Base-by-base conservation (phyloP, 2,797 vertebrate genomes). In the Onychomys leucogaster region DNA sequence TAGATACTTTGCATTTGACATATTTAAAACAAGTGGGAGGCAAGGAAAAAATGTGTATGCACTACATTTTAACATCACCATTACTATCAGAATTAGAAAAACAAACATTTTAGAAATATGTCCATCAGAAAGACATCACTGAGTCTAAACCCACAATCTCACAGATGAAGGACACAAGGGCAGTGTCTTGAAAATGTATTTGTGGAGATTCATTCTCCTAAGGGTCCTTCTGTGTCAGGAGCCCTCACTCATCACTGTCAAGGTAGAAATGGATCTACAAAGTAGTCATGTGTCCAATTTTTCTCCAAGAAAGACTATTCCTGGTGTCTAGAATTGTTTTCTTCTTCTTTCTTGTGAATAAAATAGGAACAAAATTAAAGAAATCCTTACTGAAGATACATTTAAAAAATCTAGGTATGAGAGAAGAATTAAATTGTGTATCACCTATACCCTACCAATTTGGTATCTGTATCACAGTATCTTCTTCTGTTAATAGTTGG, bases 291-390 rank as follows among this genome's bases (percentile, higher is more conserved):
- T 8, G 37, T 29, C 21, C n/a, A 43, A 57, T 85, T 93, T 41
- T 57, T 29, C 37, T 78, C 71, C 41, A 84, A 84, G 19, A 95
- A 95, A 85, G 32, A 89, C 65, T n/a, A 71, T 86, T 67, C 16
- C 23, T 65, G 57, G 52, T 1, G 81, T 93, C 88, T 80, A 65
- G 29, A 75, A 32, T 16, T n/a, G 27, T 23, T 81, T 85, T 63
- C 41, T 84, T 80, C 84, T 83, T 94, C 59, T 82, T 63, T 81
- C 9, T 85, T 13, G 32, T 49, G 52, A 93, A 96, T 17, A 89
- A 76, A 80, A 78, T 34, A 91, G 71, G 5, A 73, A 90, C 12
- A 75, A 81, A 80, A 8, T 55, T 41, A 29, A 8, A 61, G 29
- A 78, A 73, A 67, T 14, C 12, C 5, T 78, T 57, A 59, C 13